These are phyloP conservation scores for Drosophila borealis DNA, from an alignment of 2,888 invertebrate species.

Conservation along the genomic window DNA sequence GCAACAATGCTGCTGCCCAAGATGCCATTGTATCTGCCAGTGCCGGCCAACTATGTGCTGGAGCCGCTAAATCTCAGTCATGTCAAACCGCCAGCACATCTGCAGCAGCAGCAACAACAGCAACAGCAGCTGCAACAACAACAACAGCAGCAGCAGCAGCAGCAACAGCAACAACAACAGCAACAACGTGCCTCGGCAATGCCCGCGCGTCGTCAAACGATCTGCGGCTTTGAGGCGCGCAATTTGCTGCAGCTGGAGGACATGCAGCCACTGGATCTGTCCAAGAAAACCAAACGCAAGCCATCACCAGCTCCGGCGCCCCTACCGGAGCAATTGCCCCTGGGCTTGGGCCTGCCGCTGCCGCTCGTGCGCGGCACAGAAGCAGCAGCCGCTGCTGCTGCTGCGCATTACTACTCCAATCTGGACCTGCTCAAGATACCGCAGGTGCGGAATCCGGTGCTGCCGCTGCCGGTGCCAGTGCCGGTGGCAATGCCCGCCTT, in stretches of 20 bases:
- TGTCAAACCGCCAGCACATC: conserved; percentile 28
- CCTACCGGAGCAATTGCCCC: conserved; percentile 1
- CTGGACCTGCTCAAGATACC: conserved; percentile 81
- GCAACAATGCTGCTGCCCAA: conserved; percentile 56
- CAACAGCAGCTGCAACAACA: conserved; percentile 23
- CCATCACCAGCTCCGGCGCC: conserved; percentile 35
- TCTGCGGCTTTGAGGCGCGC: conserved; percentile 81
- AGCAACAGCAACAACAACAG: conserved; percentile 5
- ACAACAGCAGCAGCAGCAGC: conserved; percentile 26
- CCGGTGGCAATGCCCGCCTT: conserved; percentile 15
- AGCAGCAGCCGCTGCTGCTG: conserved; percentile 37
- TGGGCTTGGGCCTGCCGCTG: conserved; percentile 8
- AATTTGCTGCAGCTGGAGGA: conserved; percentile 73
- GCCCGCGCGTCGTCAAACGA: conserved; percentile 79
- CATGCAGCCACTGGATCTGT: conserved; percentile 82
- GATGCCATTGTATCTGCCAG: conserved; percentile 67
- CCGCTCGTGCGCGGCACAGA: conserved; percentile 6
- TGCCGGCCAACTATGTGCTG: conserved; percentile 43
- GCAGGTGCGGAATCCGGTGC: conserved; percentile 77
- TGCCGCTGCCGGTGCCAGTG: conserved; percentile 28
- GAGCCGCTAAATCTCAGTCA: conserved; percentile 73
- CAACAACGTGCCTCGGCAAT: conserved; percentile 52
- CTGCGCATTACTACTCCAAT: conserved; percentile 79
- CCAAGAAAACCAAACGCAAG: conserved; percentile 76
- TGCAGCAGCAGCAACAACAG: conserved; percentile 10